Evolutionary conservation across 2,888 invertebrate genomes (phyloP).

Genomic region (Tenthredo mesomela): DNA sequence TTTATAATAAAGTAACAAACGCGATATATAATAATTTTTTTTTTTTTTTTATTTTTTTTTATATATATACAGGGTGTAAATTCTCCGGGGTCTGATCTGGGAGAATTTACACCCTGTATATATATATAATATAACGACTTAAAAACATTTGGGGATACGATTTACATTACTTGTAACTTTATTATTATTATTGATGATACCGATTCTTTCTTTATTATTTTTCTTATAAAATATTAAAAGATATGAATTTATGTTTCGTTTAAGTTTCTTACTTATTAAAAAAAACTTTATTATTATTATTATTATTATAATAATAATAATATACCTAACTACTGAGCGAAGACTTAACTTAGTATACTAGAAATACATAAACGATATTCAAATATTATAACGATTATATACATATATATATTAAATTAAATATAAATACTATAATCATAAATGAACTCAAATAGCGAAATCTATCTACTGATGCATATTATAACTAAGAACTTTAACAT

Average conservation of each 20-base stretch:
- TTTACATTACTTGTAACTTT: neutral
- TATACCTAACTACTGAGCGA: neutral
- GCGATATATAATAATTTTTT: neutral
- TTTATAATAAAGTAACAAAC: neutral
- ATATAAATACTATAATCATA: neutral
- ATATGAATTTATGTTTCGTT: neutral
- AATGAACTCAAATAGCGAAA: neutral
- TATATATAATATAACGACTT: neutral
- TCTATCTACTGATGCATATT: neutral
- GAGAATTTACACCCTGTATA: too few relatives aligned
- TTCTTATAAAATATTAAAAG: neutral
- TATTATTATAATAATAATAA: too few relatives aligned
- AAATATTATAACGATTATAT: neutral
- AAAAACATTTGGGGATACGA: neutral
- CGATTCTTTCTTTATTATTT: neutral
- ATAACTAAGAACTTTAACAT: neutral
- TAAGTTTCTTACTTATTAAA: neutral
- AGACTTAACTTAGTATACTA: conserved; percentile 15
- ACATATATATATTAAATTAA: neutral
- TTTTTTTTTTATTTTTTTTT: too few relatives aligned
- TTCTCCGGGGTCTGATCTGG: too few relatives aligned
- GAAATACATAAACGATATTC: neutral
- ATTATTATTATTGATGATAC: too few relatives aligned
- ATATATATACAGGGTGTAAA: too few relatives aligned
- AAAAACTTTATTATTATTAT: too few relatives aligned